These are phyloP conservation scores for Umimayanthus chanpuru DNA, from an alignment of 92 coral and sea anemone genomes.

Conservation along the genomic window DNA sequence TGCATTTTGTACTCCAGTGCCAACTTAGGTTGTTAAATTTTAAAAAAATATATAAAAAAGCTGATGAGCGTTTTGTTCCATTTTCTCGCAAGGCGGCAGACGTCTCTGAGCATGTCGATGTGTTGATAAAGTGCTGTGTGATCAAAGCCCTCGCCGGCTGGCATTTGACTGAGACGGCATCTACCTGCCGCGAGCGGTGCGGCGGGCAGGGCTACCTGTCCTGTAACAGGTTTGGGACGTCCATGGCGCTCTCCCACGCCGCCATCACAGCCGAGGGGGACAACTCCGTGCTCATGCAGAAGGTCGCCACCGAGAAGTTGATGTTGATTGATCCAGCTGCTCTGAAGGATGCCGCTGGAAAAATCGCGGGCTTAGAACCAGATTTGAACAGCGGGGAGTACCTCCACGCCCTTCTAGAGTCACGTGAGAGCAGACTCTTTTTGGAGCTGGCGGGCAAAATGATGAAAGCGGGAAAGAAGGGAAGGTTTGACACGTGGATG, in stretches of 20 bases:
- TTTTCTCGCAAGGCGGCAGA: conserved; percentile 58
- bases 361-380: conserved; percentile 10
- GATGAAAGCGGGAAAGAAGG: conserved; percentile 74
- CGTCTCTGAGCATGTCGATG: conserved; percentile 89
- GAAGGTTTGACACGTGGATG: conserved; percentile 85
- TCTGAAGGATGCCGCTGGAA: conserved; percentile 16
- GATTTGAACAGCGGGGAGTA: conserved; percentile 61
- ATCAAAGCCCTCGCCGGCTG: conserved; percentile 90
- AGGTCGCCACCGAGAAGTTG: conserved; percentile 81
- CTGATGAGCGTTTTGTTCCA: not conserved
- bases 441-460: conserved; percentile 77
- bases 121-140: conserved; percentile 88
- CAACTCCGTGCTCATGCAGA: conserved; percentile 93
- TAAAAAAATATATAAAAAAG: too few relatives aligned
- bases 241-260: conserved; percentile 80
- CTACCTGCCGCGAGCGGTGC: conserved; percentile 86
- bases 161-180: conserved; percentile 81
- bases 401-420: conserved; percentile 71
- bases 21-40: too few relatives aligned
- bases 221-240: conserved; percentile 68
- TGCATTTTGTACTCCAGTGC: too few relatives aligned
- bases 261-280: conserved; percentile 96
- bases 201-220: conserved; percentile 94
- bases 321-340: conserved; percentile 70
- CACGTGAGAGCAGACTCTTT: conserved; percentile 74